Base-by-base conservation (phyloP, 2,113 vertebrate genomes). In the Acrocephalus kingi region DNA sequence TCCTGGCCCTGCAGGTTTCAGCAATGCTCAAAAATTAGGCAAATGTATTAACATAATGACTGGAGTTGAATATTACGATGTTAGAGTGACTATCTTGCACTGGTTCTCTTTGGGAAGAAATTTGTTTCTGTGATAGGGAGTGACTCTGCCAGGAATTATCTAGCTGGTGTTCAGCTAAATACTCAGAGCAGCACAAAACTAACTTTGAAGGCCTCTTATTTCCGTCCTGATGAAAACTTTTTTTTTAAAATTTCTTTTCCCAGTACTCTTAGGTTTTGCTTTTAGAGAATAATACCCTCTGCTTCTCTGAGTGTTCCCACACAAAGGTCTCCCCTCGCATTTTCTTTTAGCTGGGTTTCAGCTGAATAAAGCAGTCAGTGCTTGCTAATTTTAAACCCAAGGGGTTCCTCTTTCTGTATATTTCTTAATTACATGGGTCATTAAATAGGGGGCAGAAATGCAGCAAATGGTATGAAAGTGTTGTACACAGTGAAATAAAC, bases 391-490 rank as follows among this genome's bases (percentile, higher is more conserved):
- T 71, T 92, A 63, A 93, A 71, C 94, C 63, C 90, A 67, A 52
- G 90, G 87, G 28, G 35, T 35, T 84, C 25, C 33, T 90, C 71
- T 93, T 95, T 95, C 79, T 95, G 68, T 90, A 77, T 52, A 43
- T 80, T 77, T 86, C 82, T 94, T 95, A 92, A 94, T 96, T 94
- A 93, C 85, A 67, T 56, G 68, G 48, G 55, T 78, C 95, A 94
- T 94, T 93, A 96, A 94, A 93, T 90, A 90, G 75, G 64, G 87
- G 89, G 30, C 67, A 95, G 79, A 94, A 91, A 90, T 74, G 61
- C 85, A 74, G 82, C 55, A 51, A 56, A 64, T 74, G 46, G 17
- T 51, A 31, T 61, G 86, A 84, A 79, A 74, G 68, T 68, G 48
- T 31, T 93, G 54, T 41, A 67, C 55, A 63, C 51, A 56, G 31